Percentiles rank a stretch among this genome's conserved stretches.
phyloP scores from a whole-genome alignment of 53 echinoderm and acorn worm species.

The Zoroaster sp. region DNA sequence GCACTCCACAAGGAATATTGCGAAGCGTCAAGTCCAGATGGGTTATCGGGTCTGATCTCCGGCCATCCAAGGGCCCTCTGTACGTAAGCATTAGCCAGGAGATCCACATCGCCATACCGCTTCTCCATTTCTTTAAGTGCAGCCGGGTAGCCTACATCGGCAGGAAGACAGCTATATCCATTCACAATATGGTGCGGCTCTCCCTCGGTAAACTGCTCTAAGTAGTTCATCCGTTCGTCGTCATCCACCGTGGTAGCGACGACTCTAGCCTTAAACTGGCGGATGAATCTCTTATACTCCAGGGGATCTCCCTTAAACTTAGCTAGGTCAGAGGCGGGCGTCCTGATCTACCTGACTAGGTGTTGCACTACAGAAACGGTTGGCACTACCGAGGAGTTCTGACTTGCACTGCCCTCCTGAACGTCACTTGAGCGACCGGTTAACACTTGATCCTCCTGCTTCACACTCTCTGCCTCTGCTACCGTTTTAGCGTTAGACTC shows the following conservation, averaged over 20 bases:
- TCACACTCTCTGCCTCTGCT: neutral
- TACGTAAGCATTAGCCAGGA: slow-evolving; percentile 37
- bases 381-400: too few relatives aligned
- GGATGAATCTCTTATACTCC: slow-evolving; percentile 19
- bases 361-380: neutral
- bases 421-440: too few relatives aligned
- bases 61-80: slow-evolving; percentile 55
- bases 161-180: slow-evolving; percentile 54
- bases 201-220: slow-evolving; percentile 59
- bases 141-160: slow-evolving; percentile 28
- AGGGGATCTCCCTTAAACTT: slow-evolving; percentile 51
- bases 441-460: neutral
- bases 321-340: neutral
- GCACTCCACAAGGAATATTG: slow-evolving; percentile 53
- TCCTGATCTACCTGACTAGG: slow-evolving; percentile 29
- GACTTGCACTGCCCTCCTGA: too few relatives aligned
- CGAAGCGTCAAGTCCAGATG: slow-evolving; percentile 55
- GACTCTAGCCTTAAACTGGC: slow-evolving; percentile 45
- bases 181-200: slow-evolving; percentile 59
- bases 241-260: slow-evolving; percentile 36
- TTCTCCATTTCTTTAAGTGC: slow-evolving; percentile 46
- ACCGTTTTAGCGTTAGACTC: neutral
- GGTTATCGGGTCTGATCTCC: slow-evolving; percentile 57
- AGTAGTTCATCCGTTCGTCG: slow-evolving; percentile 35
- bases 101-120: slow-evolving; percentile 56